Percentiles rank a stretch among this genome's conserved stretches.
These are phyloP conservation scores for Cinara cedri DNA, from an alignment of 2,888 invertebrate species.

Conservation along the genomic window DNA sequence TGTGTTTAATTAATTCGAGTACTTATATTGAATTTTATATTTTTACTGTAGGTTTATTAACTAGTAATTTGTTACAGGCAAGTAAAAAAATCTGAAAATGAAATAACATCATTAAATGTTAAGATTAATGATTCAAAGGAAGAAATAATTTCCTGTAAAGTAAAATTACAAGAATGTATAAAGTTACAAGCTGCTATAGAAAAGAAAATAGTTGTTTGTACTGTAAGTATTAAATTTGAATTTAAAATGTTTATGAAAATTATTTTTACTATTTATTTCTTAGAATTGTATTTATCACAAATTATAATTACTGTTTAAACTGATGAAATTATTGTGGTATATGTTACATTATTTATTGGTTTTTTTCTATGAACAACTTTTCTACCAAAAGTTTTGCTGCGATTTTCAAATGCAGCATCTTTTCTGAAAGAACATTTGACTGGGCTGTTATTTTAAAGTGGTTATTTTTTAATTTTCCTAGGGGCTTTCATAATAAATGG, in stretches of 20 bases:
- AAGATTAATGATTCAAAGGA: constrained; percentile 69
- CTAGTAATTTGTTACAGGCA: constrained; percentile 68
- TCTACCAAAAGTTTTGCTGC: too few relatives aligned
- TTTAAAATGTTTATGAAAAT: neutral
- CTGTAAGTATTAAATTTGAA: constrained; percentile 43
- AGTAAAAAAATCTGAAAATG: constrained; percentile 75
- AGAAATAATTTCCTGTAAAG: constrained; percentile 65
- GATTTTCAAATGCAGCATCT: too few relatives aligned
- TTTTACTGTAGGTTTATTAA: neutral
- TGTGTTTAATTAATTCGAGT: neutral
- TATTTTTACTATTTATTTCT: too few relatives aligned
- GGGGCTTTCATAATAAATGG: too few relatives aligned
- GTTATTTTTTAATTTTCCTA: too few relatives aligned
- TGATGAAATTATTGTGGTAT: too few relatives aligned
- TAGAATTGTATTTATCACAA: too few relatives aligned
- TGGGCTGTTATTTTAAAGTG: too few relatives aligned
- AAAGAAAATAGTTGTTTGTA: constrained; percentile 22
- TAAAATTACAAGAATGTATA: constrained; percentile 65
- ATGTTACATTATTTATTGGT: too few relatives aligned
- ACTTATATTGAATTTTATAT: neutral
- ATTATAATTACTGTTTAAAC: too few relatives aligned
- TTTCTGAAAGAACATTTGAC: too few relatives aligned
- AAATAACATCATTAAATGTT: constrained; percentile 74
- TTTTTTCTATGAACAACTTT: too few relatives aligned
- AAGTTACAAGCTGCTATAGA: neutral